A percentile compares a stretch with the other conserved stretches of the same genome.
phyloP scores from a whole-genome alignment of 2,888 invertebrate genomes.

The Apodemia hepburni region DNA sequence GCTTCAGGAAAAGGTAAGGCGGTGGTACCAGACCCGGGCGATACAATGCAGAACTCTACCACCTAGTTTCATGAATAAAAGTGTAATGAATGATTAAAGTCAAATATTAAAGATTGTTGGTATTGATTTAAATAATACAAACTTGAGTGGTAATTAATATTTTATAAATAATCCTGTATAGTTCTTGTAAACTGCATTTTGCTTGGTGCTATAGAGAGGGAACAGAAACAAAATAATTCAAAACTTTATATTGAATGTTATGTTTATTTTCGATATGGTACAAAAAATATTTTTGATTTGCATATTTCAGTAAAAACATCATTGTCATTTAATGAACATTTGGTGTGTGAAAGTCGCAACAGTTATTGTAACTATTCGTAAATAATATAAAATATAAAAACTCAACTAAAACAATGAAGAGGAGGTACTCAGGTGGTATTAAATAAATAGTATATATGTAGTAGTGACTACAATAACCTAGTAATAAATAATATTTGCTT shows the following conservation, averaged over 20 bases:
- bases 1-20: too few relatives aligned
- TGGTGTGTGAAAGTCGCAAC: conserved; percentile 33
- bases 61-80: too few relatives aligned
- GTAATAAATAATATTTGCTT: conserved; percentile 62
- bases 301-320: neutral
- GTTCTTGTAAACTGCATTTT: too few relatives aligned
- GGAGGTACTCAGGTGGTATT: conserved; percentile 75
- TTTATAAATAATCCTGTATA: too few relatives aligned
- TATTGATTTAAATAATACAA: too few relatives aligned
- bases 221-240: conserved; percentile 23
- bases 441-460: conserved; percentile 57
- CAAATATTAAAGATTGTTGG: too few relatives aligned
- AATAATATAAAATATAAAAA: conserved; percentile 32
- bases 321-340: conserved; percentile 11
- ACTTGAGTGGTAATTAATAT: too few relatives aligned
- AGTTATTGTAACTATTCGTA: conserved; percentile 40
- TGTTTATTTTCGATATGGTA: conserved; percentile 34
- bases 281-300: conserved; percentile 16
- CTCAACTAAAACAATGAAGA: conserved; percentile 50
- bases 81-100: too few relatives aligned
- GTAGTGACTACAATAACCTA: conserved; percentile 59
- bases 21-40: too few relatives aligned
- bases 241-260: conserved; percentile 30
- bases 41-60: too few relatives aligned
- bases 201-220: neutral